Evolutionary conservation across 2,113 vertebrate genomes (phyloP).

Genomic region (Eulemur macaco): DNA sequence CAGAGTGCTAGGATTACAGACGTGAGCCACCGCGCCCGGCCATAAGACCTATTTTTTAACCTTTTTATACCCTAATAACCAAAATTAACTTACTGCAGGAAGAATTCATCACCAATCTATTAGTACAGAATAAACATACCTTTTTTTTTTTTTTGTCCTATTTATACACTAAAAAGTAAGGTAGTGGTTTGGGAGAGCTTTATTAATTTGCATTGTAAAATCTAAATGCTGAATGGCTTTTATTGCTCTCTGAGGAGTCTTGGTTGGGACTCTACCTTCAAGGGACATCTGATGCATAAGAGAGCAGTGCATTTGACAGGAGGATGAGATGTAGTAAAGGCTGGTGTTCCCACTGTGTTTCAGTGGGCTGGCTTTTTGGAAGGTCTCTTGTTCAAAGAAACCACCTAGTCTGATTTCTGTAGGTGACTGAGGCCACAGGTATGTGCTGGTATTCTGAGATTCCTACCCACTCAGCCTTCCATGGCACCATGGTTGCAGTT

Average conservation of each 20-base stretch:
- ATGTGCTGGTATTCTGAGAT: neutral
- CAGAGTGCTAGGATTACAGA: no score
- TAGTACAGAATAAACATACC: conserved; percentile 75
- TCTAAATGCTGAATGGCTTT: neutral
- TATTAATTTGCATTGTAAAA: conserved; percentile 20
- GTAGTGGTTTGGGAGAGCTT: conserved; percentile 46
- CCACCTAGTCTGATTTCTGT: neutral
- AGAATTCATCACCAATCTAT: conserved; percentile 82
- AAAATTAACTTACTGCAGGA: conserved; percentile 74
- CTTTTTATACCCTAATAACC: conserved; percentile 53
- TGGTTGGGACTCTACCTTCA: neutral
- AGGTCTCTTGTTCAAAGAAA: neutral
- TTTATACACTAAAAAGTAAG: conserved; percentile 39
- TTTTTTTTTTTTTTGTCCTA: neutral
- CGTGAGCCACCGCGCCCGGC: no score
- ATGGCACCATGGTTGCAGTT: neutral
- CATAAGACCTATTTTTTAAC: conserved; percentile 77
- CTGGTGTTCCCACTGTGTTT: neutral
- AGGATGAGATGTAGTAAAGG: neutral
- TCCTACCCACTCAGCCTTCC: neutral
- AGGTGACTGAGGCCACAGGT: neutral
- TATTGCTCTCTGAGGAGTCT: neutral
- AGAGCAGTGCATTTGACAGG: neutral
- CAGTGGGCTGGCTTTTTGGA: neutral
- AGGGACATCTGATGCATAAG: neutral